Conservation (phyloP, 2,113 vertebrate genomes). For the Prionailurus bengalensis region DNA sequence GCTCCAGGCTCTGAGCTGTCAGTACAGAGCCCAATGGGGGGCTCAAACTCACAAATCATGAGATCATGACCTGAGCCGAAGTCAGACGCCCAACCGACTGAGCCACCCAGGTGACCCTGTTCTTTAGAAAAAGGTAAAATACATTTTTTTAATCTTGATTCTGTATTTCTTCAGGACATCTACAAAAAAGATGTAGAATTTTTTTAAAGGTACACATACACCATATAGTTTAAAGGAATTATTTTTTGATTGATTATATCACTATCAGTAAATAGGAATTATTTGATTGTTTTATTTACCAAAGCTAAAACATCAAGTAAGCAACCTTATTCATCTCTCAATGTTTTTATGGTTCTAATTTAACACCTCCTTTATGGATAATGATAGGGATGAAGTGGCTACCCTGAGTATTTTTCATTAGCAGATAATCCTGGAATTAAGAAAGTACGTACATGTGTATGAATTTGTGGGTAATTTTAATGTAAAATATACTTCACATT, state of each 20-base stretch:
- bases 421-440: background rate
- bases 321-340: slow-evolving; percentile 22
- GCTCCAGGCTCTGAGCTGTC: too few relatives aligned
- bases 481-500: background rate
- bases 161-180: background rate
- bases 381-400: background rate
- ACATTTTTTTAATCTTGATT: background rate
- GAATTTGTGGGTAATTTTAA: background rate
- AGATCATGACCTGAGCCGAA: too few relatives aligned
- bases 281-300: background rate
- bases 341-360: background rate
- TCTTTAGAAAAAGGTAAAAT: background rate
- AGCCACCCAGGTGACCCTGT: too few relatives aligned
- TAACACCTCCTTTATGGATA: background rate
- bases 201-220: background rate
- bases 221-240: background rate
- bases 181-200: background rate
- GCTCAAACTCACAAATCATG: too few relatives aligned
- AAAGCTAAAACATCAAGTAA: slow-evolving; percentile 20
- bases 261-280: background rate
- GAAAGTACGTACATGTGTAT: background rate
- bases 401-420: background rate
- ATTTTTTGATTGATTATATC: background rate
- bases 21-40: too few relatives aligned
- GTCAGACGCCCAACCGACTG: too few relatives aligned